Conservation (phyloP, 2,888 invertebrate species). For the Metacarcinus magister region DNA sequence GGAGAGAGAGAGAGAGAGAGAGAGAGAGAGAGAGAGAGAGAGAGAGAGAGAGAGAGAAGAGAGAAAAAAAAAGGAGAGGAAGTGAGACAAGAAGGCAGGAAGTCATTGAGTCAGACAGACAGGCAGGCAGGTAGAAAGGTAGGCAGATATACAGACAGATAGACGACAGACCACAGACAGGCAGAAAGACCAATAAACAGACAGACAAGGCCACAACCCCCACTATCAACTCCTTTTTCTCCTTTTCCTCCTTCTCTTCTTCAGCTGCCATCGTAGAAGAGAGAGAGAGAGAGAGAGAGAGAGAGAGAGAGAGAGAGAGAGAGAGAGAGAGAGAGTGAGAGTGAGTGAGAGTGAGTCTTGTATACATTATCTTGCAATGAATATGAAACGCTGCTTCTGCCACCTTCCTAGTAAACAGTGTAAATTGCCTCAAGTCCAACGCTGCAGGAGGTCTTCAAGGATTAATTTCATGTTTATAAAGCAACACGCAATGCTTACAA, state of each 20-base stretch:
- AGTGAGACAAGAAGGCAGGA: background rate
- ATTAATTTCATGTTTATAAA: background rate
- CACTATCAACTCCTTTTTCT: too few relatives aligned
- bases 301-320: slow-evolving; percentile 5
- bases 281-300: slow-evolving; percentile 18
- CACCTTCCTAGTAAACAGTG: background rate
- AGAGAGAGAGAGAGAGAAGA: background rate
- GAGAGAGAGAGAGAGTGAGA: slow-evolving; percentile 9
- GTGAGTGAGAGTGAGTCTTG: background rate
- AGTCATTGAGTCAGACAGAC: background rate
- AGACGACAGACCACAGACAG: background rate
- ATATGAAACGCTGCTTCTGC: slow-evolving; percentile 3
- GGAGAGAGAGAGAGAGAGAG: background rate
- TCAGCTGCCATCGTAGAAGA: background rate
- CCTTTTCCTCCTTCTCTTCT: too few relatives aligned
- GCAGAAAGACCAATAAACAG: background rate
- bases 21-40: background rate
- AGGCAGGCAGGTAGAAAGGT: background rate
- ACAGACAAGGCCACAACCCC: background rate
- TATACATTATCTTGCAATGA: background rate
- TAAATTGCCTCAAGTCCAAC: slow-evolving; percentile 15
- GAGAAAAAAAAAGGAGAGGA: background rate
- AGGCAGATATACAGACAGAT: background rate
- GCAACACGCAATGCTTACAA: background rate
- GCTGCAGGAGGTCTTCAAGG: background rate